Percentiles rank a stretch among this genome's conserved stretches.
Evolutionary conservation across 2,888 invertebrate species (phyloP).

Genomic region (Dasysyrphus albostriatus): DNA sequence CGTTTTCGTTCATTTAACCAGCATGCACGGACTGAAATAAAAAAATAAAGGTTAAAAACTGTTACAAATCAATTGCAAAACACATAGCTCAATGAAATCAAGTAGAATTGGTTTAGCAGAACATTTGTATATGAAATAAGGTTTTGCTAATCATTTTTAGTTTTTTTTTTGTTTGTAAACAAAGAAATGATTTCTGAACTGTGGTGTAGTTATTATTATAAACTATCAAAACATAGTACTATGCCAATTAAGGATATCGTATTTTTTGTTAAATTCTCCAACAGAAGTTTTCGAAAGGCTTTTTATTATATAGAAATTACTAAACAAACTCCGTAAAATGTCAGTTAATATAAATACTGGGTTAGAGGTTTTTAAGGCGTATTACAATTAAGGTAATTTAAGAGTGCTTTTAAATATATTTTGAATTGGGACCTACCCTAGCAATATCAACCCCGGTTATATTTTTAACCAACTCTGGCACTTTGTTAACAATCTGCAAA

Average conservation of each 20-base stretch:
- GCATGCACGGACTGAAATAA: slow-evolving; percentile 84
- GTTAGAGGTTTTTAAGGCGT: not conserved
- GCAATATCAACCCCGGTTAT: slow-evolving; percentile 97
- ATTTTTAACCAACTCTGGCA: slow-evolving; percentile 95
- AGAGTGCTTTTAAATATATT: slow-evolving; percentile 81
- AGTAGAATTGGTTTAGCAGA: not conserved
- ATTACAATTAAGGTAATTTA: slow-evolving; percentile 12
- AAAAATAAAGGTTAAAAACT: slow-evolving; percentile 72
- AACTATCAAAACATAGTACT: too few species aligned
- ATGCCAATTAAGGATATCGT: too few species aligned
- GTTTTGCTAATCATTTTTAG: not conserved
- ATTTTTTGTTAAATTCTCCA: not conserved
- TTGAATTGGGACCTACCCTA: slow-evolving; percentile 87
- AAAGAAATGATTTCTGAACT: not conserved
- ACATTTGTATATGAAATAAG: not conserved
- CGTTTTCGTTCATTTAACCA: slow-evolving; percentile 80
- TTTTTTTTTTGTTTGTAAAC: not conserved
- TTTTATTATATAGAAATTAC: not conserved
- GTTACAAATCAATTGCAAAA: slow-evolving; percentile 21
- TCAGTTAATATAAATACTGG: not conserved
- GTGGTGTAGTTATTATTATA: too few species aligned
- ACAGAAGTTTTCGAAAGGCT: not conserved
- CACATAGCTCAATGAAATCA: slow-evolving; percentile 3
- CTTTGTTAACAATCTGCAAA: slow-evolving; percentile 94
- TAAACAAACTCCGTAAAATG: not conserved